These are phyloP conservation scores for Eurosta solidaginis DNA, from an alignment of 1,140 invertebrate species.

Conservation along the genomic window DNA sequence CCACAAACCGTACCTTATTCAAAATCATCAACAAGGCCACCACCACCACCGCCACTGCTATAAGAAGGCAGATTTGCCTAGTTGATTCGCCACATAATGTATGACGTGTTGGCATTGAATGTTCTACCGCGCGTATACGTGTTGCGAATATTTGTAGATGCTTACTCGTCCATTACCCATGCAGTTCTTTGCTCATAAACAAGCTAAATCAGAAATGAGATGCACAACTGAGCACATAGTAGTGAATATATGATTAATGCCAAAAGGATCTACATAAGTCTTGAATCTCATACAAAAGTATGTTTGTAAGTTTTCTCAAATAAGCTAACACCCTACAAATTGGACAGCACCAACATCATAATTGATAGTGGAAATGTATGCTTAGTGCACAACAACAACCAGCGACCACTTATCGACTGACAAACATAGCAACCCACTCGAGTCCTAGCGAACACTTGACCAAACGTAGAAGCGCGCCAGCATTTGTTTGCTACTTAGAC, in stretches of 20 bases:
- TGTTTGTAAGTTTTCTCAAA: too few relatives aligned
- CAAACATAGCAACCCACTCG: too few relatives aligned
- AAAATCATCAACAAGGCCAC: not conserved
- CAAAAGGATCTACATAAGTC: not conserved
- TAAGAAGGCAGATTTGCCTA: not conserved
- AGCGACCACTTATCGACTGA: not conserved
- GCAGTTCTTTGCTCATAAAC: not conserved
- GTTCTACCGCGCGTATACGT: not conserved
- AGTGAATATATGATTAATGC: too few relatives aligned
- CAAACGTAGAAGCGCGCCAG: too few relatives aligned
- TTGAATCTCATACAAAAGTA: too few relatives aligned
- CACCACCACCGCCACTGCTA: not conserved
- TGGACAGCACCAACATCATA: not conserved
- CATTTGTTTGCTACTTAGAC: not conserved
- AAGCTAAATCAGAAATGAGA: not conserved
- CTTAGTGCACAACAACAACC: not conserved
- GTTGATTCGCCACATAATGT: not conserved
- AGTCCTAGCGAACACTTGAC: too few relatives aligned
- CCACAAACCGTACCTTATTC: too few relatives aligned
- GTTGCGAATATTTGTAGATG: not conserved
- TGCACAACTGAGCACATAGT: not conserved
- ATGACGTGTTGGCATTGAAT: not conserved
- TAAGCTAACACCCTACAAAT: not conserved
- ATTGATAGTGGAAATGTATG: not conserved
- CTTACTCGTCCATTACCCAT: not conserved